A percentile compares a stretch with the other conserved stretches of the same genome.
These are phyloP conservation scores for Psittacula echo DNA, from an alignment of 2,797 vertebrate genomes.

Conservation along the genomic window DNA sequence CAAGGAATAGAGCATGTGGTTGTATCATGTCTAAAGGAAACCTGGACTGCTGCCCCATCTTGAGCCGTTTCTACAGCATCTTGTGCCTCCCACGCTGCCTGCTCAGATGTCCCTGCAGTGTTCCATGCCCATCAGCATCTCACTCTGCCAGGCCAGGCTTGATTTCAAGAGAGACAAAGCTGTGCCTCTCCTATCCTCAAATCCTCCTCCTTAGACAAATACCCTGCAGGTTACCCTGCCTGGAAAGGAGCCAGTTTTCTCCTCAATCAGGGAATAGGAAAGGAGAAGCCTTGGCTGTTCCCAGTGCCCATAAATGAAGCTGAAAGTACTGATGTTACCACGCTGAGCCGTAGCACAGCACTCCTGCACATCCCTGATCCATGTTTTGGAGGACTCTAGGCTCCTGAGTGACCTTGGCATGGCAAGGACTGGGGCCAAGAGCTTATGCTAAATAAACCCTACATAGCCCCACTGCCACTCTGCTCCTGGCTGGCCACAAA, in stretches of 20 bases:
- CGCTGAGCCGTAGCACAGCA: background rate
- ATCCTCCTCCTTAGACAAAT: background rate
- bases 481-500: background rate
- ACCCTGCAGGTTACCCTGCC: background rate
- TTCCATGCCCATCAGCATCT: background rate
- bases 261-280: background rate
- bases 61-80: background rate
- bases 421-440: background rate
- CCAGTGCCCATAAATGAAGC: background rate
- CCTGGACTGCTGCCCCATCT: background rate
- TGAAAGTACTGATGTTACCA: rapidly evolving
- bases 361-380: background rate
- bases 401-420: background rate
- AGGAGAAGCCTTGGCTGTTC: background rate
- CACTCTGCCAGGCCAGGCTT: background rate
- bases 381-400: background rate
- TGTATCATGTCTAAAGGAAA: background rate
- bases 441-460: background rate
- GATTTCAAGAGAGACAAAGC: background rate
- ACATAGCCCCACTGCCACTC: background rate
- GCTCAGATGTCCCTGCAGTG: background rate
- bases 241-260: background rate
- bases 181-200: background rate
- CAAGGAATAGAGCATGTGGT: background rate
- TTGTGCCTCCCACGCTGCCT: conserved; percentile 2